phyloP scores from a whole-genome alignment of 2,113 vertebrate genomes.

The Morone chrysops region DNA sequence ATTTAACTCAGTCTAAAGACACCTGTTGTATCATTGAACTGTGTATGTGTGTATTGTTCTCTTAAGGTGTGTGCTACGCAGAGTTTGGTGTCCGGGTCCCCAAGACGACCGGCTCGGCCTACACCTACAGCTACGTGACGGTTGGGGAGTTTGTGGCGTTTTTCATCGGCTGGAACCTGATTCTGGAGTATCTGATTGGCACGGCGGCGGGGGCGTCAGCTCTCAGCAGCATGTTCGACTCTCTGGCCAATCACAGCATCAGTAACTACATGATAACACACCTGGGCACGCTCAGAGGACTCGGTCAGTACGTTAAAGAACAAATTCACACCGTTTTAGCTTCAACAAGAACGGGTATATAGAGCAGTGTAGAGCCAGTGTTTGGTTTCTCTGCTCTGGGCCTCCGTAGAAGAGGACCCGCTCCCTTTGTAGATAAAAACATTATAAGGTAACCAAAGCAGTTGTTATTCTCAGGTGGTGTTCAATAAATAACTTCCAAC shows the following conservation, averaged over 20 bases:
- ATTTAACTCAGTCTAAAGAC: not conserved
- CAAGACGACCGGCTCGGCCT: slow-evolving; percentile 97
- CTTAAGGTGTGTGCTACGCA: slow-evolving; percentile 94
- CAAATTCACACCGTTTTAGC: not conserved
- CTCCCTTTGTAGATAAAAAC: too few species aligned
- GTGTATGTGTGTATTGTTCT: not conserved
- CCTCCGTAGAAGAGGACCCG: too few species aligned
- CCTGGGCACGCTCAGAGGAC: slow-evolving; percentile 91
- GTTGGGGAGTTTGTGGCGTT: slow-evolving; percentile 98
- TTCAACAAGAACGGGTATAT: too few species aligned
- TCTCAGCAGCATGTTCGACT: slow-evolving; percentile 99
- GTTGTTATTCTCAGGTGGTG: too few species aligned
- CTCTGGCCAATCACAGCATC: slow-evolving; percentile 96
- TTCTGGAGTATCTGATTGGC: slow-evolving; percentile 98
- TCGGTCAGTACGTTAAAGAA: slow-evolving; percentile 83
- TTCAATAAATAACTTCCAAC: too few species aligned
- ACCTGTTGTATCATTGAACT: not conserved
- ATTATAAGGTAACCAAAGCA: too few species aligned
- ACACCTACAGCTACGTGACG: slow-evolving; percentile 99
- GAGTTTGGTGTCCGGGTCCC: slow-evolving; percentile 97
- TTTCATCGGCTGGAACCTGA: slow-evolving; percentile 98
- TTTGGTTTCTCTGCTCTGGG: too few species aligned
- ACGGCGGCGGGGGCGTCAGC: slow-evolving; percentile 95
- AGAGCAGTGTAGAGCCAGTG: too few species aligned
- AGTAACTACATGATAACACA: slow-evolving; percentile 93